Base-by-base conservation (phyloP, 2,888 invertebrate species). In the Drosophila emarginata region DNA sequence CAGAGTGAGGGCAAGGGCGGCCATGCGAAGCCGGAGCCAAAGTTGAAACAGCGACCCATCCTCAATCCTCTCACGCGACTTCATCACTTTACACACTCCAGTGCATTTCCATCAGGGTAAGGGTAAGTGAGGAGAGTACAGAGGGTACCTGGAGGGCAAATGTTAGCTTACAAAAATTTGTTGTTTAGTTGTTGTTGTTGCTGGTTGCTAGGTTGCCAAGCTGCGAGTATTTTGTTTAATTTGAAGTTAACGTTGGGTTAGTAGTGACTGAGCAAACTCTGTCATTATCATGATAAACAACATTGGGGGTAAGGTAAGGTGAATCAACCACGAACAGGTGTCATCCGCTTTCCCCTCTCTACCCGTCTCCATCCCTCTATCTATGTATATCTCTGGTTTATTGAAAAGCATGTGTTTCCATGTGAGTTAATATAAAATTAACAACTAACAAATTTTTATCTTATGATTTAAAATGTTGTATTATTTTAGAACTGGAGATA, bases 271-370 rank as follows among this genome's bases (percentile, higher is more conserved):
- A 32, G 60, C 65, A 73, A 36, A 58, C 66, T 54, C 72, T 61
- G 72, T 80, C 71, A 87, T 84, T 88, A 88, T 86, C 76, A 61
- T 72, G 83, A 87, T 82, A 70, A 81, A 78, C 86, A 82, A 54
- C 63, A 45, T 60, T 18, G 21, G 40, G 14, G 14, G 37, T 60
- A 45, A 51, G 52, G 52, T 67, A 15, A 32, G 59, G 73, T 56
- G 63, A 45, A 45, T 45, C 45, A 45, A 45, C 45, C 45, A 21
- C 45, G 67, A 63, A 87, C 85, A 88, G 88, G 87, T 85, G 84
- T 87, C 88, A 84, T 85, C 88, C 81, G 84, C 80, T 86, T 66
- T 77, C 70, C 62, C 53, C 32, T 15, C 11, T 2, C 28, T 61
- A 54, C 18, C 39, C 18, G 26, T 26, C 9, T 15, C 14, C 1